These are phyloP conservation scores for Lophius piscatorius DNA, from an alignment of 2,113 vertebrate genomes.

Conservation along the genomic window DNA sequence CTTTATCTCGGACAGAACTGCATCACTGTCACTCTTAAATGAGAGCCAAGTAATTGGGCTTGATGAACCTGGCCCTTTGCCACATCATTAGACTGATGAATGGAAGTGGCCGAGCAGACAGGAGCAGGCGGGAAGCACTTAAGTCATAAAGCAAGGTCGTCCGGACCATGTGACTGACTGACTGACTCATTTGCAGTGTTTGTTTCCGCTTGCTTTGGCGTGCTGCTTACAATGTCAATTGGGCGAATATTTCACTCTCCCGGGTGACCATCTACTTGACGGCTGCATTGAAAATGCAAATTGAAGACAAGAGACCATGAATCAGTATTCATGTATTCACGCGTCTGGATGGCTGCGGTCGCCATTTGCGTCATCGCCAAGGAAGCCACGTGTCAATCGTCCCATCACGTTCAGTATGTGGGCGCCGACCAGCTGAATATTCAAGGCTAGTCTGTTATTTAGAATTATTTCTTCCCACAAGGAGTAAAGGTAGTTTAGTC, in stretches of 20 bases:
- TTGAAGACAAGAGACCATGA: slow-evolving; percentile 49
- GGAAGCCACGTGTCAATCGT: slow-evolving; percentile 17
- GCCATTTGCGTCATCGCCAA: slow-evolving; percentile 24
- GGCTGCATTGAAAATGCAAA: slow-evolving; percentile 56
- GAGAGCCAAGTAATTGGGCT: slow-evolving; percentile 89
- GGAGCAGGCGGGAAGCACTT: slow-evolving; percentile 78
- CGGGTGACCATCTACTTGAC: slow-evolving; percentile 52
- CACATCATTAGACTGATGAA: slow-evolving; percentile 91
- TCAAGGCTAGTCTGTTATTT: slow-evolving; percentile 8
- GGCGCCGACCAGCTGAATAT: slow-evolving; percentile 4
- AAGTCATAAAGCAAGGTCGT: slow-evolving; percentile 85
- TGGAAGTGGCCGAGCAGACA: slow-evolving; percentile 84
- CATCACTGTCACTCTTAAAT: slow-evolving; percentile 88
- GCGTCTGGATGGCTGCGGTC: slow-evolving; percentile 7
- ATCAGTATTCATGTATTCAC: slow-evolving; percentile 46
- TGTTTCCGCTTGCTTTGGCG: slow-evolving; percentile 63
- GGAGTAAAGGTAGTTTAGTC: no score
- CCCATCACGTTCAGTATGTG: slow-evolving; percentile 20
- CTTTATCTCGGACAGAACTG: slow-evolving; percentile 70
- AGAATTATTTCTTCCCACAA: background rate
- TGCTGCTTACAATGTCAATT: slow-evolving; percentile 46
- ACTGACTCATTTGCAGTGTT: slow-evolving; percentile 63
- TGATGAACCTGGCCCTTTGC: slow-evolving; percentile 89
- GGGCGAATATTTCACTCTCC: slow-evolving; percentile 51
- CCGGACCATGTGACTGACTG: slow-evolving; percentile 74